phyloP scores from a whole-genome alignment of 2,113 vertebrate species.

The Otus sunia region DNA sequence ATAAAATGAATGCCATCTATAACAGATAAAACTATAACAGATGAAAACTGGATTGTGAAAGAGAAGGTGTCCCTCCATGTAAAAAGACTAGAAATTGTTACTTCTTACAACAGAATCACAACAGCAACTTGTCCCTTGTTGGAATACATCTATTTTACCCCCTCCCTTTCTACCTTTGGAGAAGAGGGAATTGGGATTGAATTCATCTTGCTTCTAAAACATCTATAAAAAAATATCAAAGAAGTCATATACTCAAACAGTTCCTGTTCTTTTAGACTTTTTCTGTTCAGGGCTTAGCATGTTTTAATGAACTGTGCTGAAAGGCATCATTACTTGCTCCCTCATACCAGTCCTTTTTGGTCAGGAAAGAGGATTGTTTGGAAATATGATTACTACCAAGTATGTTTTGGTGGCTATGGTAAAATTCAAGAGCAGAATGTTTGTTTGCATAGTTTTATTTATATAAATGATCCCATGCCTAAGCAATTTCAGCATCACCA shows the following conservation, averaged over 20 bases:
- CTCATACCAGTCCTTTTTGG: background rate
- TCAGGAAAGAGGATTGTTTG: background rate
- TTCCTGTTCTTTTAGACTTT: background rate
- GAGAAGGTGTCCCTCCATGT: background rate
- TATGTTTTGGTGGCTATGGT: background rate
- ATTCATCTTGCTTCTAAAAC: background rate
- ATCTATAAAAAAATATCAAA: background rate
- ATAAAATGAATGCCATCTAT: background rate
- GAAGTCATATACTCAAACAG: background rate
- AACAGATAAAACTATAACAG: background rate
- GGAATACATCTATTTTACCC: background rate
- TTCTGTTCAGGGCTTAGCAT: background rate
- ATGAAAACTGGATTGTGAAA: background rate
- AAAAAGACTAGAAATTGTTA: background rate
- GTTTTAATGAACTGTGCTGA: background rate
- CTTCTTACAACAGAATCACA: background rate
- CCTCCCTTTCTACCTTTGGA: background rate
- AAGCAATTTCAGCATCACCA: background rate
- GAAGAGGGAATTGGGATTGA: background rate
- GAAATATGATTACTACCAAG: background rate
- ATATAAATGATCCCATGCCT: background rate
- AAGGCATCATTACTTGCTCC: background rate
- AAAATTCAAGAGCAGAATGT: constrained; percentile 2
- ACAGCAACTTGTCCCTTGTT: background rate
- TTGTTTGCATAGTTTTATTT: constrained; percentile 21